Percentiles rank a stretch among this genome's conserved stretches.
Evolutionary conservation across 2,888 invertebrate genomes (phyloP).

Genomic region (Lordiphosa fenestrarum): DNA sequence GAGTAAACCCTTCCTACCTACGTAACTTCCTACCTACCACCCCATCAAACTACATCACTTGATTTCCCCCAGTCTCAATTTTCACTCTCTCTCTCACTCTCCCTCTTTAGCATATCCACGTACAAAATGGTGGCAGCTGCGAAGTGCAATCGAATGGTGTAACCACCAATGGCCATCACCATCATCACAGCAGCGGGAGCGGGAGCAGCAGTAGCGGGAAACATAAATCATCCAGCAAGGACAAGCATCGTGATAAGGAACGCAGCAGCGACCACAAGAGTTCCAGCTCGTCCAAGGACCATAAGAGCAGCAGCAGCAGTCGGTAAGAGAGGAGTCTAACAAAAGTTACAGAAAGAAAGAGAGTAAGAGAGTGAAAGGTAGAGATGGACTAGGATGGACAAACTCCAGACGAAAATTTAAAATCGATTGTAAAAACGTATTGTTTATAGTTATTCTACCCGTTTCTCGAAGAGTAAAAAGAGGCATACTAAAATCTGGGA

Average conservation of each 20-base stretch:
- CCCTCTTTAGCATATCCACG: conserved; percentile 60
- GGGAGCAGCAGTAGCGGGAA: conserved; percentile 82
- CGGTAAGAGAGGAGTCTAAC: conserved; percentile 59
- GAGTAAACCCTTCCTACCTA: too few relatives aligned
- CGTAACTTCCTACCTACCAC: too few relatives aligned
- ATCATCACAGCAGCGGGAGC: conserved; percentile 62
- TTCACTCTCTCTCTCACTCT: neutral
- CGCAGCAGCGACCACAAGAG: conserved; percentile 80
- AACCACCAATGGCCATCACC: conserved; percentile 87
- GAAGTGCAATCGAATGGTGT: conserved; percentile 85
- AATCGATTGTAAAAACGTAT: too few relatives aligned
- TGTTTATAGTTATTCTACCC: too few relatives aligned
- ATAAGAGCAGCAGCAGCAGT: conserved; percentile 77
- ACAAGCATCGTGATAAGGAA: conserved; percentile 82
- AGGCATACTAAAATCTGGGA: too few relatives aligned
- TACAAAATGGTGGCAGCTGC: conserved; percentile 74
- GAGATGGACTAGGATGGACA: too few relatives aligned
- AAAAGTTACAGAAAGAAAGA: neutral
- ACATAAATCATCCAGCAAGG: conserved; percentile 85
- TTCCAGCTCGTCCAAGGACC: conserved; percentile 79
- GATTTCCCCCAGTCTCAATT: neutral
- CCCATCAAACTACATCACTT: too few relatives aligned
- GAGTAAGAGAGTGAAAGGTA: too few relatives aligned
- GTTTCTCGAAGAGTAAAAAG: too few relatives aligned
- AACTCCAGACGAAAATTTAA: too few relatives aligned